These are phyloP conservation scores for Polietes domitor DNA, from an alignment of 2,888 invertebrate species.

Conservation along the genomic window DNA sequence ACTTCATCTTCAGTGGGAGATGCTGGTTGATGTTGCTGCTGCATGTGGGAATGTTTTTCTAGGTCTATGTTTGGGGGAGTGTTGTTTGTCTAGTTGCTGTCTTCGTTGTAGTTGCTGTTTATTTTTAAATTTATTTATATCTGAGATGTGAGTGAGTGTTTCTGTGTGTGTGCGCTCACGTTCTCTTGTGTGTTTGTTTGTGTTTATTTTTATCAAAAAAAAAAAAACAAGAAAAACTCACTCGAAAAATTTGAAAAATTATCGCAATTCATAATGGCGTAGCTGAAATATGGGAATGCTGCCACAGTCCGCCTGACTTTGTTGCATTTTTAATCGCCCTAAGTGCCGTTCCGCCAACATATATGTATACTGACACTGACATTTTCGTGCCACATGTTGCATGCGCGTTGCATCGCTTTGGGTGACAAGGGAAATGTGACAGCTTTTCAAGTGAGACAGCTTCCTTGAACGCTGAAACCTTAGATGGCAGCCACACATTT, in stretches of 20 bases:
- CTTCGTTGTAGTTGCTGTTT: not conserved
- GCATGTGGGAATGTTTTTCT: too few relatives aligned
- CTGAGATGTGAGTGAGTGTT: too few relatives aligned
- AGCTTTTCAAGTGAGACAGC: not conserved
- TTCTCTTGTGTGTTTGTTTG: not conserved
- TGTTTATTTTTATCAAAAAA: not conserved
- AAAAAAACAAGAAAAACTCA: not conserved
- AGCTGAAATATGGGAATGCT: not conserved
- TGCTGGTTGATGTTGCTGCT: too few relatives aligned
- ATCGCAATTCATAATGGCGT: constrained; percentile 1
- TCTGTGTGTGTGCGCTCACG: too few relatives aligned
- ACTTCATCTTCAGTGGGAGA: not conserved
- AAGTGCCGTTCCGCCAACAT: not conserved
- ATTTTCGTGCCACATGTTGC: not conserved
- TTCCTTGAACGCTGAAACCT: not conserved
- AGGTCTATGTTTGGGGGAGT: too few relatives aligned
- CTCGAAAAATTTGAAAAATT: not conserved
- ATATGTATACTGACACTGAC: not conserved
- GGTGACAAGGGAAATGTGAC: not conserved
- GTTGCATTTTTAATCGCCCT: not conserved
- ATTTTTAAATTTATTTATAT: constrained; percentile 5
- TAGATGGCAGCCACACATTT: too few relatives aligned
- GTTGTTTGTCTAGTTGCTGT: too few relatives aligned
- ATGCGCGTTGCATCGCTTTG: not conserved
- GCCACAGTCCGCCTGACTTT: not conserved